phyloP scores from a whole-genome alignment of 1,140 invertebrate species.

The Hycleus cichorii region DNA sequence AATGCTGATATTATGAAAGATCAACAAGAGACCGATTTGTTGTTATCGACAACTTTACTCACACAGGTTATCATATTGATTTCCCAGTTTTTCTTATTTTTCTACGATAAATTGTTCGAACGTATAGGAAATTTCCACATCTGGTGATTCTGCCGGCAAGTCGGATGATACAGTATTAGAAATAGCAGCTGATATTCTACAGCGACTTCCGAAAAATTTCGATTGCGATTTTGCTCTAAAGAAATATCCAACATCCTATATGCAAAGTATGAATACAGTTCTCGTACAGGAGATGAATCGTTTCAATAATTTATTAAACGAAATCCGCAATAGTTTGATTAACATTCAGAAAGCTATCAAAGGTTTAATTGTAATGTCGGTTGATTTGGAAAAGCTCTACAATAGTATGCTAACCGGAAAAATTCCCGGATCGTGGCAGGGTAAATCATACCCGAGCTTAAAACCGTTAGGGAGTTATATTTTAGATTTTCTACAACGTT shows the following conservation, averaged over 20 bases:
- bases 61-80: conserved; percentile 62
- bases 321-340: conserved; percentile 66
- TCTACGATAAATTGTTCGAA: not conserved
- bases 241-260: conserved; percentile 73
- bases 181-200: conserved; percentile 62
- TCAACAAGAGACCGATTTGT: conserved; percentile 73
- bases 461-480: conserved; percentile 89
- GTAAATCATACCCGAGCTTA: conserved; percentile 84
- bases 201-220: conserved; percentile 66
- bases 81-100: not conserved
- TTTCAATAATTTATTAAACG: conserved; percentile 73
- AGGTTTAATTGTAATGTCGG: conserved; percentile 78
- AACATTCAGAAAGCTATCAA: conserved; percentile 87
- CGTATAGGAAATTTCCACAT: conserved; percentile 36
- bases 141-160: conserved; percentile 44
- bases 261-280: conserved; percentile 88
- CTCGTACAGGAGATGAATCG: conserved; percentile 89
- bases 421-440: conserved; percentile 77
- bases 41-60: conserved; percentile 72
- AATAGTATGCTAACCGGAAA: conserved; percentile 74
- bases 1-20: conserved; percentile 95
- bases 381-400: conserved; percentile 80
- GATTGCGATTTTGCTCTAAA: conserved; percentile 57
- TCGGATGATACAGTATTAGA: conserved; percentile 63
- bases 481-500: conserved; percentile 73